Conservation (phyloP, 2,888 invertebrate genomes). For the Noctua janthe region DNA sequence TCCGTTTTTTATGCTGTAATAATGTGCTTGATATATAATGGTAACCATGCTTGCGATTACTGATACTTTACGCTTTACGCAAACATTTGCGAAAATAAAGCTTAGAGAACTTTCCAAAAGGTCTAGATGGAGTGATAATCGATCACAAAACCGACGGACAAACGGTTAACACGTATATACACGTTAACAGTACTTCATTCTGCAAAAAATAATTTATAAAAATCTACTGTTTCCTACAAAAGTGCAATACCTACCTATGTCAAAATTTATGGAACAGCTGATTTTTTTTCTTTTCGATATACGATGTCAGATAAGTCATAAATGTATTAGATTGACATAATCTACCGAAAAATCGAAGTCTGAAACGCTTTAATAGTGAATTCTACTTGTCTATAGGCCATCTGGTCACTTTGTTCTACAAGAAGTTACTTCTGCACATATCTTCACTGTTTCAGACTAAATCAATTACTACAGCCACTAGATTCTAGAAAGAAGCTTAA, state of each 20-base stretch:
- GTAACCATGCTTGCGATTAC: not conserved
- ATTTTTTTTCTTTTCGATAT: too few relatives aligned
- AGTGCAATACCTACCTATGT: too few relatives aligned
- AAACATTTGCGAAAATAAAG: not conserved
- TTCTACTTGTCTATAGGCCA: not conserved
- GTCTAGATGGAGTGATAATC: not conserved
- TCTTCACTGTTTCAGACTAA: not conserved
- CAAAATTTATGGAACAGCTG: too few relatives aligned
- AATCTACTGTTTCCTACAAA: too few relatives aligned
- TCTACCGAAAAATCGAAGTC: not conserved
- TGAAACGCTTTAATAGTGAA: not conserved
- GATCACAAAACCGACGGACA: not conserved
- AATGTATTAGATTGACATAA: not conserved
- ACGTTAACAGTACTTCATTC: too few relatives aligned
- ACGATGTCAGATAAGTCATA: not conserved
- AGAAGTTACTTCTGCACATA: not conserved
- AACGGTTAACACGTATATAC: too few relatives aligned
- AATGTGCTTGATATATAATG: not conserved
- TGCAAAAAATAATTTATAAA: too few relatives aligned
- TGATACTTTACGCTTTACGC: not conserved
- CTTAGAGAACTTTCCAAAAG: not conserved
- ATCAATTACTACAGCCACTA: not conserved
- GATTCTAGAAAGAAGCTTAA: not conserved
- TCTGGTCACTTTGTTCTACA: not conserved
- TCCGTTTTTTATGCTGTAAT: not conserved